These are phyloP conservation scores for Agapostemon virescens DNA, from an alignment of 2,888 invertebrate species.

Conservation along the genomic window DNA sequence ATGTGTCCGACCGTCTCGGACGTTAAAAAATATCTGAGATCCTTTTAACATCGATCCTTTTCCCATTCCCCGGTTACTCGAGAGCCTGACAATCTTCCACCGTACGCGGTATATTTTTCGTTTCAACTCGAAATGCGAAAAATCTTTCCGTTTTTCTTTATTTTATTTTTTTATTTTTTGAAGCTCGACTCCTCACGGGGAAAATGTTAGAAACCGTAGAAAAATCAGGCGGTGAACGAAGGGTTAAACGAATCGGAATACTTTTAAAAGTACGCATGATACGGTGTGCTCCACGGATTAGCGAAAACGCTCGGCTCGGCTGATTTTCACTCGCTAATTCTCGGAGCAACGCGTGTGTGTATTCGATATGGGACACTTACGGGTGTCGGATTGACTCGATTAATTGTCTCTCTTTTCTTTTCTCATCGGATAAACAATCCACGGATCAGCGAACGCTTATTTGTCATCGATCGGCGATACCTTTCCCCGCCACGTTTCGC, in stretches of 20 bases:
- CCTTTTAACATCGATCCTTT: conserved; percentile 48
- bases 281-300: conserved; percentile 10
- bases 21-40: conserved; percentile 60
- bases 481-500: neutral
- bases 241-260: neutral
- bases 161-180: neutral
- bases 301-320: neutral
- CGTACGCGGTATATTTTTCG: too few relatives aligned
- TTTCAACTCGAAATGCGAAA: too few relatives aligned
- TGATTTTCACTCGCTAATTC: neutral
- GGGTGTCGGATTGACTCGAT: neutral
- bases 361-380: neutral
- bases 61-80: neutral
- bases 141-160: neutral
- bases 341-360: neutral
- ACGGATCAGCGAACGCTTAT: neutral
- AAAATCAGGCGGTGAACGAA: conserved; percentile 20
- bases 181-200: neutral
- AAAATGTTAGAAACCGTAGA: conserved; percentile 25
- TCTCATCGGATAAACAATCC: too few relatives aligned
- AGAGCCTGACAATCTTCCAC: neutral
- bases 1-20: conserved; percentile 29
- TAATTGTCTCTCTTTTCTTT: too few relatives aligned
- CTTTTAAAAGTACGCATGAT: neutral
- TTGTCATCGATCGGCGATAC: neutral